Percentiles rank a stretch among this genome's conserved stretches.
Conservation (phyloP, 1,140 invertebrate genomes). For the Eriocheir sinensis region DNA sequence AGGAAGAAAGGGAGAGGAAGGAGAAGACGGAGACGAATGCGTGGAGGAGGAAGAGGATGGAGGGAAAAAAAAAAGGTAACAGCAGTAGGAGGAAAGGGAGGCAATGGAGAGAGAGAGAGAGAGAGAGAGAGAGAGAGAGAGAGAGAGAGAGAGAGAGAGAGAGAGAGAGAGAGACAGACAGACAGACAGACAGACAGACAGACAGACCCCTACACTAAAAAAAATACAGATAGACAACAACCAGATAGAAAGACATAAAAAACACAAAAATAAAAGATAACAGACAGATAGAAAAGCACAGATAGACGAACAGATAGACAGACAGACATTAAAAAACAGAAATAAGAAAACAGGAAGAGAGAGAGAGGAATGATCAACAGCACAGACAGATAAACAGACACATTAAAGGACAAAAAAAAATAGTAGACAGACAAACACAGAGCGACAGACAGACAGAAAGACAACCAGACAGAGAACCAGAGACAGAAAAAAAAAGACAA, state of each 20-base stretch:
- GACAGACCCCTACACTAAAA: no score
- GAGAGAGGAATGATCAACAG: neutral
- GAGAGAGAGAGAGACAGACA: neutral
- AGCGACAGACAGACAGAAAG: no score
- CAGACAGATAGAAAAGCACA: no score
- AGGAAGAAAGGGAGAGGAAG: neutral
- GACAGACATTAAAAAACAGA: slow-evolving; percentile 47
- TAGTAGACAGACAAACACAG: no score
- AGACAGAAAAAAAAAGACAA: no score
- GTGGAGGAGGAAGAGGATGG: neutral
- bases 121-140: neutral
- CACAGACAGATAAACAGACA: no score
- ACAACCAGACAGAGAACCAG: no score
- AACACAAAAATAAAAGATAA: neutral
- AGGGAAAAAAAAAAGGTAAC: neutral
- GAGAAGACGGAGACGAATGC: neutral
- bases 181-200: neutral
- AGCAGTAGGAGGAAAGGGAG: neutral
- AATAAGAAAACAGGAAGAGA: neutral
- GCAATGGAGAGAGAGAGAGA: neutral
- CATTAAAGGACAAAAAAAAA: no score
- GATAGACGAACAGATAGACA: neutral
- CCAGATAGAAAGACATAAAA: slow-evolving; percentile 11
- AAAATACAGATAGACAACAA: no score
- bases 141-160: neutral